A percentile compares a stretch with the other conserved stretches of the same genome.
Evolutionary conservation across 2,113 vertebrate genomes (phyloP).

Genomic region (Pseudopipra pipra): DNA sequence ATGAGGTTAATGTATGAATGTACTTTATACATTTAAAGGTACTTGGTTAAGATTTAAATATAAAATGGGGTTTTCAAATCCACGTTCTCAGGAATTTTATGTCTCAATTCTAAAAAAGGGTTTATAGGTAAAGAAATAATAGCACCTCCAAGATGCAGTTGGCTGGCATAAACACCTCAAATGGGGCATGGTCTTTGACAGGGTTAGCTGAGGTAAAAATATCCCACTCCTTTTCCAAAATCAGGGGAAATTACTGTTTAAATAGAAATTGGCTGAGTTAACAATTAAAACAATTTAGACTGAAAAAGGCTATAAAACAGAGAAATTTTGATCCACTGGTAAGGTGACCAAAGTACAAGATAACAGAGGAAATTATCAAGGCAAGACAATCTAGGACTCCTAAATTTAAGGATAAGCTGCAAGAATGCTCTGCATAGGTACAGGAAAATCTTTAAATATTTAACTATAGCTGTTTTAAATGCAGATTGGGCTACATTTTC

Average conservation of each 20-base stretch:
- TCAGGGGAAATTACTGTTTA: constrained; percentile 65
- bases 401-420: constrained; percentile 60
- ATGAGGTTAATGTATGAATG: constrained; percentile 4
- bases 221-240: constrained; percentile 61
- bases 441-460: constrained; percentile 71
- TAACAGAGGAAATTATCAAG: constrained; percentile 63
- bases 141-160: constrained; percentile 14
- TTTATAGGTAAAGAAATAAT: constrained; percentile 32
- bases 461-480: constrained; percentile 72
- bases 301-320: constrained; percentile 52
- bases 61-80: constrained; percentile 37
- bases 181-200: constrained; percentile 19
- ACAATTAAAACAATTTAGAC: constrained; percentile 55
- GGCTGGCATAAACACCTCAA: constrained; percentile 41
- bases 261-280: constrained; percentile 64
- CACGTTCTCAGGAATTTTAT: constrained; percentile 15
- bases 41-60: constrained; percentile 11
- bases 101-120: constrained; percentile 12
- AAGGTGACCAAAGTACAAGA: constrained; percentile 57
- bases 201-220: constrained; percentile 55
- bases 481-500: constrained; percentile 73
- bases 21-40: neutral
- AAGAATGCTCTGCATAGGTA: constrained; percentile 67
- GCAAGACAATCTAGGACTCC: constrained; percentile 57
- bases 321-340: constrained; percentile 47